Evolutionary conservation across 2,113 vertebrate genomes (phyloP).

Genomic region (Mustelus asterias): DNA sequence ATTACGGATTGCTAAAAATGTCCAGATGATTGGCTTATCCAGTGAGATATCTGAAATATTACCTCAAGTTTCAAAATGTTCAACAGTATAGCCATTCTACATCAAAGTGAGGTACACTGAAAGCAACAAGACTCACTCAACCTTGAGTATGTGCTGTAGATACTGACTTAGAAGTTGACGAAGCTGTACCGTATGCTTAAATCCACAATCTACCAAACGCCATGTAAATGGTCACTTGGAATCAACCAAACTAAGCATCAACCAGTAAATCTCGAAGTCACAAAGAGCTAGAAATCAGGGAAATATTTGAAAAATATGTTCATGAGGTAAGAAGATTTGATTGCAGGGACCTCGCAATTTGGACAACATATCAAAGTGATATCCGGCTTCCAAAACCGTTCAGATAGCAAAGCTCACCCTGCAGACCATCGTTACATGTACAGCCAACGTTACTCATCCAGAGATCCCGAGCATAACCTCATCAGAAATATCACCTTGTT

Average conservation of each 20-base stretch:
- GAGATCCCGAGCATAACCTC: not conserved
- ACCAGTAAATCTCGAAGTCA: not conserved
- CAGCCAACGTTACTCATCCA: not conserved
- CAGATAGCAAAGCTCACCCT: not conserved
- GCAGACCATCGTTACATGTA: not conserved
- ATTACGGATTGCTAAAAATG: too few species aligned
- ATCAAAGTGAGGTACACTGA: not conserved
- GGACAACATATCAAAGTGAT: not conserved
- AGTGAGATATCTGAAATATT: too few species aligned
- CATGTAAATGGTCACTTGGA: not conserved
- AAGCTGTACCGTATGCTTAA: not conserved
- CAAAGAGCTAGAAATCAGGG: not conserved
- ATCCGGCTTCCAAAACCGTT: not conserved
- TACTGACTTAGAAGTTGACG: not conserved
- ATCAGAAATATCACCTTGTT: not conserved
- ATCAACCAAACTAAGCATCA: not conserved
- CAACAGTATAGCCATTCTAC: not conserved
- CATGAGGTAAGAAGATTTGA: not conserved
- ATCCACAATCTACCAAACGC: not conserved
- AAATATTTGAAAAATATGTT: not conserved
- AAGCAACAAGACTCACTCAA: not conserved
- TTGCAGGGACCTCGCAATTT: not conserved
- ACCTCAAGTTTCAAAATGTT: not conserved
- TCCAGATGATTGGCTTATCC: not conserved
- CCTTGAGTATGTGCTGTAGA: not conserved